Evolutionary conservation across 2,888 invertebrate species (phyloP).

Genomic region (Phymatocera aterrima): DNA sequence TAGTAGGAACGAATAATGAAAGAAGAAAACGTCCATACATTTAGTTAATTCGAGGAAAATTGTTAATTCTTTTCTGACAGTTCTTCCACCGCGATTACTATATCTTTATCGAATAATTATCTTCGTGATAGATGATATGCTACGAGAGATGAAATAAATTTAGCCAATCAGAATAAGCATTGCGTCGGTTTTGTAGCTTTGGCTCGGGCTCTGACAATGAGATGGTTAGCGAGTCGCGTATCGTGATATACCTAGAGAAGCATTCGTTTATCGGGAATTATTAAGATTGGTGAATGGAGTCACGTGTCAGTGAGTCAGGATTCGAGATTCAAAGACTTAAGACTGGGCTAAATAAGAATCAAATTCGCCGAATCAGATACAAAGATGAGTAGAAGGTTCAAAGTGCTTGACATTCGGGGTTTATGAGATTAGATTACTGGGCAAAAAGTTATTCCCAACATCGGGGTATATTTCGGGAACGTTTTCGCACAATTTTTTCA

Average conservation of each 20-base stretch:
- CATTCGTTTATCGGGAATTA: neutral
- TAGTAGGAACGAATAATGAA: neutral
- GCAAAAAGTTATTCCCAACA: neutral
- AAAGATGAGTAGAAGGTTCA: neutral
- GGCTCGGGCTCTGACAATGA: conserved; percentile 15
- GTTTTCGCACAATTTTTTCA: neutral
- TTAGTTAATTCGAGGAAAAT: neutral
- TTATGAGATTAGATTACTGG: conserved; percentile 18
- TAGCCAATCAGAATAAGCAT: conserved; percentile 9
- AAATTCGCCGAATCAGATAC: neutral
- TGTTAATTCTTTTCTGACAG: neutral
- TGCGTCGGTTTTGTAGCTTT: too few species aligned
- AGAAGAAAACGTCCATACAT: neutral
- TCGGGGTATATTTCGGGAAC: neutral
- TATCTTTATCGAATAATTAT: neutral
- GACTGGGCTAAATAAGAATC: neutral
- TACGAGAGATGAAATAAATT: neutral
- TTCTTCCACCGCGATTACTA: neutral
- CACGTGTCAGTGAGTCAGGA: neutral
- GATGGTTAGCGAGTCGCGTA: conserved; percentile 17
- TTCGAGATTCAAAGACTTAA: neutral
- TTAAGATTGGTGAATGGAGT: neutral
- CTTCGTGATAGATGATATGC: neutral
- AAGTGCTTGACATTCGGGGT: conserved; percentile 19
- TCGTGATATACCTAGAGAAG: neutral